These are phyloP conservation scores for Napeogenes sylphis DNA, from an alignment of 2,888 invertebrate genomes.

Conservation along the genomic window DNA sequence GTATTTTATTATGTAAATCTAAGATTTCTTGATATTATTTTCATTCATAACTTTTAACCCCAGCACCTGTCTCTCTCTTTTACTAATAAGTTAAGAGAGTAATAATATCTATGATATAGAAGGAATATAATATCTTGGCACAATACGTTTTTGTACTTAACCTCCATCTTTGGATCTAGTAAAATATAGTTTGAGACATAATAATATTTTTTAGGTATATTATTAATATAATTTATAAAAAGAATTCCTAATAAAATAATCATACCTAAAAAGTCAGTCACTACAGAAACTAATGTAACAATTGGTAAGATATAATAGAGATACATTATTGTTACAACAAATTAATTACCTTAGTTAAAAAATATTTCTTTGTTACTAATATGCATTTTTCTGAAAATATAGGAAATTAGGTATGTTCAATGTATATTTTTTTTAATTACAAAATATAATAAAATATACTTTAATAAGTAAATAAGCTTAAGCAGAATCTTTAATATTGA, in stretches of 20 bases:
- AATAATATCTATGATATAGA: slow-evolving; percentile 17
- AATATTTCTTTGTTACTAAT: no score
- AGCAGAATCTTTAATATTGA: slow-evolving; percentile 4
- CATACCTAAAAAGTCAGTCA: not conserved
- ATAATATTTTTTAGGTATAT: not conserved
- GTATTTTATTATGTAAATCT: slow-evolving; percentile 18
- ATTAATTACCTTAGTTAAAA: no score
- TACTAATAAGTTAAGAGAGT: slow-evolving; percentile 20
- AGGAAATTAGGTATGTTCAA: no score
- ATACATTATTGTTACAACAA: no score
- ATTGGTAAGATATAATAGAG: no score
- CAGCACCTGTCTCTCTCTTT: slow-evolving; percentile 43
- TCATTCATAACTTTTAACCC: slow-evolving; percentile 14
- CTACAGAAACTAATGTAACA: no score
- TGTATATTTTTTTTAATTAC: not conserved
- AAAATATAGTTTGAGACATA: slow-evolving; percentile 6
- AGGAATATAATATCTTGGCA: slow-evolving; percentile 32
- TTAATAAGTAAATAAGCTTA: not conserved
- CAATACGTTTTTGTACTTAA: slow-evolving; percentile 33
- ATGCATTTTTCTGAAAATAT: no score
- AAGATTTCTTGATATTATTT: slow-evolving; percentile 18
- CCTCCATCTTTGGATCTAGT: slow-evolving; percentile 14
- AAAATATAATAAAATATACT: not conserved
- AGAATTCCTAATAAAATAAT: slow-evolving; percentile 10
- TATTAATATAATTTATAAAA: slow-evolving; percentile 8